Evolutionary conservation across 2,113 vertebrate genomes (phyloP), one percentile per base, ranked within the genome.

Genomic region (Pycnonotus jocosus): DNA sequence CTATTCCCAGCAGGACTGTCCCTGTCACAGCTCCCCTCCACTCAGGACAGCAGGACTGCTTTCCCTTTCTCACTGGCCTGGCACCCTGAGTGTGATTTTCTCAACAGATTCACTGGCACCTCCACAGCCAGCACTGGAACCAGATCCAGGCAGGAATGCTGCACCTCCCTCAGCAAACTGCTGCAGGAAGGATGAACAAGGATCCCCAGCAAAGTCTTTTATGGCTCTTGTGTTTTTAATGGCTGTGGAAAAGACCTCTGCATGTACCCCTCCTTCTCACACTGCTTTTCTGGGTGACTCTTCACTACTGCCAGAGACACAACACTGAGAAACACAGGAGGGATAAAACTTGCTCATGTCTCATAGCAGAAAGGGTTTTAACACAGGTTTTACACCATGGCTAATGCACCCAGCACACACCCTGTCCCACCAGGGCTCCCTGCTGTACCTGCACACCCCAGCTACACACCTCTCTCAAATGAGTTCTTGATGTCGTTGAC

Each of bases 401-500:
- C 14, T n/a, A 9, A 22, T 1, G 23, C 40, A 42, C 12, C 40
- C 85, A 45, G 61, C 76, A 18, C 74, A 45, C 44, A 5, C 3
- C 5, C 45, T 1, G 71, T 33, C 62, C 81, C 65, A 27, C 7
- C 42, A 10, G 3, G 0, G 4, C 6, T 0, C 40, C 27, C 72
- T 45, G 48, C 71, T 42, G 31, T 0, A 9, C 38, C 58, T 6
- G 35, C 71, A 15, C 51, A 22, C 9, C 25, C 54, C 8, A 56
- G 70, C 35, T 11, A 81, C 98, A 81, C 80, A 99, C 99, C 99
- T 99, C 99, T 98, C 96, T 99, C 99, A 97, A 99, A 99, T 25
- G 99, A 99, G 96, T 99, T 99, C 98, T 99, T 99, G 97, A 99
- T 99, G 97, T 99, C 99, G 9, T 99, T 99, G 95, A 99, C 99